A percentile compares a stretch with the other conserved stretches of the same genome.
Evolutionary conservation across 1,140 invertebrate species (phyloP).

Genomic region (Drosophila kepulauana): DNA sequence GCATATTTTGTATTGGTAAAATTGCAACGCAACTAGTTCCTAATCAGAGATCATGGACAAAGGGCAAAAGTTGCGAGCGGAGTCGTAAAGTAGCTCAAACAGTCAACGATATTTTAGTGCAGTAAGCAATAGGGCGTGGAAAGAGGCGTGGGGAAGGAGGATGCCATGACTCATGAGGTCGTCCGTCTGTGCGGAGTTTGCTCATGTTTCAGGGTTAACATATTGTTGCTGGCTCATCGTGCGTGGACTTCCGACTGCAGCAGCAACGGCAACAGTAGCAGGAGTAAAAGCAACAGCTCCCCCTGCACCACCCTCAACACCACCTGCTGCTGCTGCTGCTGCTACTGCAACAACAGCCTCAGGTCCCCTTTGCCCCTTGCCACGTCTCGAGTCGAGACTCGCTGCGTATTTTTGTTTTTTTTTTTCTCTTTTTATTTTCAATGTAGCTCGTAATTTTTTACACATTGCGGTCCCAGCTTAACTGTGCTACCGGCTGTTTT

Average conservation of each 20-base stretch:
- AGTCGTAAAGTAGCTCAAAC: background rate
- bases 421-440: conserved; percentile 38
- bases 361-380: background rate
- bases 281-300: background rate
- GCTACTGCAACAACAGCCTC: conserved; percentile 5
- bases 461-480: conserved; percentile 80
- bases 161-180: background rate
- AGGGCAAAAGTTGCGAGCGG: background rate
- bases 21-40: too few relatives aligned
- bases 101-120: background rate
- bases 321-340: conserved; percentile 4
- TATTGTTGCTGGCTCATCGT: conserved; percentile 76
- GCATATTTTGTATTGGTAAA: too few relatives aligned
- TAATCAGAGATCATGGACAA: too few relatives aligned
- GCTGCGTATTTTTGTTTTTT: conserved; percentile 13
- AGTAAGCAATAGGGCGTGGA: background rate
- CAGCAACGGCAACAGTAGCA: conserved; percentile 8
- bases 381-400: background rate
- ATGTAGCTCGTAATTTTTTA: conserved; percentile 81
- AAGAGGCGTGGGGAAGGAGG: too few relatives aligned
- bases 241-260: conserved; percentile 34
- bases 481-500: conserved; percentile 70
- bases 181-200: background rate
- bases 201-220: conserved; percentile 79
- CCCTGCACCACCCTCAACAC: background rate